Percentiles rank a stretch among this genome's conserved stretches.
These are phyloP conservation scores for Seira ritae DNA, from an alignment of 2,888 invertebrate species.

Conservation along the genomic window DNA sequence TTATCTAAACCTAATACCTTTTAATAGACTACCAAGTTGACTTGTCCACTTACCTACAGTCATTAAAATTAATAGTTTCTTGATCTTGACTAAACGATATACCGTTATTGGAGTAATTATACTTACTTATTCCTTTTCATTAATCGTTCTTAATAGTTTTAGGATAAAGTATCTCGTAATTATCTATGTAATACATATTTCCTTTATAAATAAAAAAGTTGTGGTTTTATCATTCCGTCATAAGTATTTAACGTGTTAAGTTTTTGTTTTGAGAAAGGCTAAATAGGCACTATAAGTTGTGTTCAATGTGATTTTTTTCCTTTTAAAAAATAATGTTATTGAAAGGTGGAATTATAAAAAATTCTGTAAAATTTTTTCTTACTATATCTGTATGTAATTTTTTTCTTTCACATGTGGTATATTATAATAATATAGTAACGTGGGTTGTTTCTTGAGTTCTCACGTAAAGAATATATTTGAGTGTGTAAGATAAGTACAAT, in stretches of 20 bases:
- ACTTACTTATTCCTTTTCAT: too few species aligned
- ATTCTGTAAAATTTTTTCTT: neutral
- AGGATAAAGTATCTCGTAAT: neutral
- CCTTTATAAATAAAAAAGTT: conserved; percentile 34
- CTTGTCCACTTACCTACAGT: too few species aligned
- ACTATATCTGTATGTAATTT: too few species aligned
- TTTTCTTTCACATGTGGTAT: neutral
- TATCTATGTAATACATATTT: neutral
- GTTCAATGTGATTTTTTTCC: conserved; percentile 56
- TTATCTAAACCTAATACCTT: too few species aligned
- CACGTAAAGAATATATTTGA: too few species aligned
- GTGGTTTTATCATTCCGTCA: conserved; percentile 31
- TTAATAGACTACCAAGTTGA: neutral
- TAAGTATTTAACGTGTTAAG: conserved; percentile 27
- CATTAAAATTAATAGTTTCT: too few species aligned
- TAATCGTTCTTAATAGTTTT: too few species aligned
- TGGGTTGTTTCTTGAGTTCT: too few species aligned
- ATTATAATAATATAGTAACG: neutral
- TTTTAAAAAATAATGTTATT: conserved; percentile 33
- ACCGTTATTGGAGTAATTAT: too few species aligned
- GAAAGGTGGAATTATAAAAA: conserved; percentile 40
- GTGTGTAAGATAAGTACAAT: too few species aligned
- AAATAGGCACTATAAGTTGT: conserved; percentile 67
- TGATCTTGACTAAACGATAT: too few species aligned
- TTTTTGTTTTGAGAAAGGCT: conserved; percentile 60